Evolutionary conservation across 2,113 vertebrate species (phyloP), one percentile per base, ranked within the genome.

Genomic region (Hippoglossus stenolepis): DNA sequence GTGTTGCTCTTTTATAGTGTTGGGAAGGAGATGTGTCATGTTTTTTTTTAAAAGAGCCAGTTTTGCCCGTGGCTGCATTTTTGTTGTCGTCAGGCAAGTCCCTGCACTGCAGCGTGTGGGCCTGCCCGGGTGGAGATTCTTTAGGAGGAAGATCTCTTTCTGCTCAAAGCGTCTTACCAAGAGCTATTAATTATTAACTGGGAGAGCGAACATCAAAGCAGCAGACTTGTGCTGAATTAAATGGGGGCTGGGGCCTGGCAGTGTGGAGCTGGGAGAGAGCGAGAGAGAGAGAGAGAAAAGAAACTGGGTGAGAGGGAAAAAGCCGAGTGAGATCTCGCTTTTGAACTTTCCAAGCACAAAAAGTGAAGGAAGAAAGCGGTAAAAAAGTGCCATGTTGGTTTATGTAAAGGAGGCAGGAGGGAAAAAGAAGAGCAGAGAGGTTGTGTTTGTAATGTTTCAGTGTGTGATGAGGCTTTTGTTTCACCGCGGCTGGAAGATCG

Each of bases 151-250:
- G 85, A 83, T 88, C 75, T 85, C 89, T 92, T 88, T 92, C 87
- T 90, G 90, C 89, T 92, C 80, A 57, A 76, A 93, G 87, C 83
- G 77, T 93, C 93, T 94, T 90, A 93, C 91, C 71, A 76, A 89
- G 72, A 86, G 87, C 92, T 87, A 85, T 92, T 91, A 90, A 93
- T 89, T 93, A 93, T 94, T 94, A 92, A 91, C 90, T 40, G 87
- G 91, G 90, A 94, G 94, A 53, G 43, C 92, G 78, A 14, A 93
- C 94, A 92, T 96, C 94, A 95, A 95, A 96, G 92, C 74, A 60
- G 78, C 84, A 70, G 85, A 85, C 89, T 83, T 82, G 80, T 77
- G 84, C 90, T 83, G 90, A 91, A 92, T 89, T 87, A 86, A 86
- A 90, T 70, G 85, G 68, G 80, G 75, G 86, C 77, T 83, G 84